Conservation (phyloP, 2,113 vertebrate genomes). For the Kryptolebias marmoratus region DNA sequence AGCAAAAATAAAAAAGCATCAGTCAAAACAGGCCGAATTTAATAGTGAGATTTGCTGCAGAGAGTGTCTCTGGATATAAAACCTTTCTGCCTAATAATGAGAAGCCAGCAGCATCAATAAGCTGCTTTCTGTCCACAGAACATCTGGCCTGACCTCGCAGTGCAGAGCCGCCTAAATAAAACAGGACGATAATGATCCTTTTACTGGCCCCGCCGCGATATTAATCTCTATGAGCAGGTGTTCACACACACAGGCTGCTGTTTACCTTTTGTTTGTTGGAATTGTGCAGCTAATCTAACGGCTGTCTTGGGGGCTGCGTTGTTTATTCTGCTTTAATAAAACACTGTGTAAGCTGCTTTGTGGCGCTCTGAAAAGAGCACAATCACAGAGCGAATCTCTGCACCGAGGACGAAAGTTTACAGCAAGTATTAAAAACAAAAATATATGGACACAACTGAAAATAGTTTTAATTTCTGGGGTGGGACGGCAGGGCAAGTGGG, state of each 20-base stretch:
- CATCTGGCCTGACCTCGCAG: constrained; percentile 62
- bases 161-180: constrained; percentile 45
- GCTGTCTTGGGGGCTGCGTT: constrained; percentile 30
- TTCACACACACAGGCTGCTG: constrained; percentile 49
- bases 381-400: constrained; percentile 22
- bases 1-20: background rate
- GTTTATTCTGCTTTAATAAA: constrained; percentile 55
- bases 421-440: background rate
- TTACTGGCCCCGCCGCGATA: constrained; percentile 38
- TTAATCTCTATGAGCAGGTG: constrained; percentile 67
- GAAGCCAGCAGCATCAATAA: constrained; percentile 34
- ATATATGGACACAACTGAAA: too few relatives aligned
- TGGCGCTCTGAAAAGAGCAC: constrained; percentile 16
- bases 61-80: background rate
- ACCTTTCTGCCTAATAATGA: constrained; percentile 41
- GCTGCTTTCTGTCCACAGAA: constrained; percentile 52
- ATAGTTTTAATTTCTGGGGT: too few relatives aligned
- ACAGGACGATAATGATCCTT: constrained; percentile 65
- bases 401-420: constrained; percentile 9
- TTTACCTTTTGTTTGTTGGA: constrained; percentile 56
- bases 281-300: constrained; percentile 40
- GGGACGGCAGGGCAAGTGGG: too few relatives aligned
- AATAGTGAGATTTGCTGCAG: background rate
- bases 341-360: constrained; percentile 30
- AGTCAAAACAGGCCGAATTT: background rate